Base-by-base conservation (phyloP, 2,797 vertebrate species). In the Girardinus metallicus region DNA sequence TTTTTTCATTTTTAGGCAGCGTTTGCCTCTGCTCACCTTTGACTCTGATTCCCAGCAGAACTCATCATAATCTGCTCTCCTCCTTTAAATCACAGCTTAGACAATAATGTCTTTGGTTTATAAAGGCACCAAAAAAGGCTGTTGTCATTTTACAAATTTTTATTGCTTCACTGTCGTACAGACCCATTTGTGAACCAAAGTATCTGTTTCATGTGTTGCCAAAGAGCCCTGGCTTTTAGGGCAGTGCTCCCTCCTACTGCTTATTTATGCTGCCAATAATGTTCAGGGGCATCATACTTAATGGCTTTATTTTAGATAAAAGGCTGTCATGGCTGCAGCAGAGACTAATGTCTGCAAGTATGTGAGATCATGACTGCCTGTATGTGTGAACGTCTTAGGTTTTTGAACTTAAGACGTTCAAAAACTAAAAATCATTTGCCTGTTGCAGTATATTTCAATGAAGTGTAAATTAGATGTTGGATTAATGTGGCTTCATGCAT, bases 181-280 rank as follows among this genome's bases (percentile, higher is more conserved):
- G 73, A 64, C 72, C 60, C 66, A 60, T 81, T 77, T 76, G 11
- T 82, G 15, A 47, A 84, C 72, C 36, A 44, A 78, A 64, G 5
- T 57, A 80, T 74, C 49, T 47, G 66, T 83, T 82, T 87, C 62
- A 85, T 89, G 60, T 18, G 39, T 39, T 78, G 72, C 86, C 84
- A 83, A 46, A 41, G 9, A 0, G 4, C 70, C 76, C 16, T 71
- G 72, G 41, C 80, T 82, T 84, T 83, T 41, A 82, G 71, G 72
- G 70, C 62, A 53, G 41, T 78, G 75, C 78, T 84, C 62, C 60
- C 77, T 53, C 71, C 75, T 82, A 36, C 77, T 89, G 5, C 23
- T 76, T 82, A 83, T 82, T 84, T 79, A 81, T 75, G 47, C 70
- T 78, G 55, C 71, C 8, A 0, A 29, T 7, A 0, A 39, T 5